These are phyloP conservation scores for Cactoblastis cactorum DNA, from an alignment of 2,888 invertebrate genomes.

Conservation along the genomic window DNA sequence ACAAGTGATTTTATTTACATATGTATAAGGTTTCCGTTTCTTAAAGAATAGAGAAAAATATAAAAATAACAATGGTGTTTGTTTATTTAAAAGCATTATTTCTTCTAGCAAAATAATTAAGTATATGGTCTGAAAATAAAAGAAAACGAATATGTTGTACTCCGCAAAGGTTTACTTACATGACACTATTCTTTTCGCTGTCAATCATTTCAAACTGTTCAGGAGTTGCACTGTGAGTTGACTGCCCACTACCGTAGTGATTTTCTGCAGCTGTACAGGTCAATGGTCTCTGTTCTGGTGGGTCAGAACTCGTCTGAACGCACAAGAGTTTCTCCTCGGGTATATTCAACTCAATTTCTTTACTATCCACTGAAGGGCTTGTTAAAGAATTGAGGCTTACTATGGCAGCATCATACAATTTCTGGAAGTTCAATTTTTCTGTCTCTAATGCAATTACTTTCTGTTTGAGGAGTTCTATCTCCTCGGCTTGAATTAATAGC, in stretches of 20 bases:
- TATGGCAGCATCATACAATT: slow-evolving; percentile 71
- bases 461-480: slow-evolving; percentile 77
- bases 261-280: slow-evolving; percentile 69
- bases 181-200: slow-evolving; percentile 65
- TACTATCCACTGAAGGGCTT: slow-evolving; percentile 61
- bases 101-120: background rate
- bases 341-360: slow-evolving; percentile 53
- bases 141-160: too few species aligned
- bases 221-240: slow-evolving; percentile 78
- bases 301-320: slow-evolving; percentile 32
- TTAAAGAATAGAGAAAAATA: too few species aligned
- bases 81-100: too few species aligned
- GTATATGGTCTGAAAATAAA: background rate
- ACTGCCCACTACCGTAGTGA: slow-evolving; percentile 71
- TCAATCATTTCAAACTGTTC: slow-evolving; percentile 83
- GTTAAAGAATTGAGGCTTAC: slow-evolving; percentile 70
- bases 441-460: slow-evolving; percentile 75
- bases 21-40: too few species aligned
- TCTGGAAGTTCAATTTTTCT: slow-evolving; percentile 79
- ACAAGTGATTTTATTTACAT: too few species aligned
- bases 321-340: slow-evolving; percentile 49
- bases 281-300: slow-evolving; percentile 48
- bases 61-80: too few species aligned
- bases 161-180: slow-evolving; percentile 41
- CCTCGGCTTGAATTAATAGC: slow-evolving; percentile 73